These are phyloP conservation scores for Notothenia coriiceps DNA, from an alignment of 2,113 vertebrate species.

Conservation along the genomic window DNA sequence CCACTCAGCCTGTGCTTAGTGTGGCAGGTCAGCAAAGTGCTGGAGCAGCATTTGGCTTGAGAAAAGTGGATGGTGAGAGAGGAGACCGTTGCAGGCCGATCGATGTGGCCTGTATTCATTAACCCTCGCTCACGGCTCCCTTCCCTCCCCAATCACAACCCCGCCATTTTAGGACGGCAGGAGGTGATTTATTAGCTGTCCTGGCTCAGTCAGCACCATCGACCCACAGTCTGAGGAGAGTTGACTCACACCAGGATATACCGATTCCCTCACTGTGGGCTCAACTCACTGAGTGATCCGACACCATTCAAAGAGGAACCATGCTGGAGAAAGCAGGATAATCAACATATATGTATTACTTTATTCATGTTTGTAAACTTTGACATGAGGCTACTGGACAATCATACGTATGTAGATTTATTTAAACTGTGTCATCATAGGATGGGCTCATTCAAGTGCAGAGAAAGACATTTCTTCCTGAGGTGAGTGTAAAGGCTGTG, in stretches of 20 bases:
- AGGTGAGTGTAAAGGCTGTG: background rate
- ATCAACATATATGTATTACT: conserved; percentile 36
- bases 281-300: conserved; percentile 57
- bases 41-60: conserved; percentile 80
- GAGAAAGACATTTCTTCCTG: background rate
- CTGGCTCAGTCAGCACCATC: conserved; percentile 82
- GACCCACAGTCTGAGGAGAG: conserved; percentile 79
- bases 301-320: conserved; percentile 48
- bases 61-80: conserved; percentile 60
- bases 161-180: conserved; percentile 77
- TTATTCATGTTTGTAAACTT: conserved; percentile 8
- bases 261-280: conserved; percentile 71
- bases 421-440: background rate
- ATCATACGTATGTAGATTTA: background rate
- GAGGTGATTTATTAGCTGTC: conserved; percentile 86
- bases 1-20: conserved; percentile 72
- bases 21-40: conserved; percentile 82
- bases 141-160: conserved; percentile 79
- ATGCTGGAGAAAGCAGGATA: conserved; percentile 26
- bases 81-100: conserved; percentile 74
- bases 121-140: conserved; percentile 81
- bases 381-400: conserved; percentile 10
- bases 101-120: conserved; percentile 84
- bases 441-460: background rate
- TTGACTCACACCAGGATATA: conserved; percentile 80